Evolutionary conservation across 2,888 invertebrate species (phyloP).

Genomic region (Tridacna crocea): DNA sequence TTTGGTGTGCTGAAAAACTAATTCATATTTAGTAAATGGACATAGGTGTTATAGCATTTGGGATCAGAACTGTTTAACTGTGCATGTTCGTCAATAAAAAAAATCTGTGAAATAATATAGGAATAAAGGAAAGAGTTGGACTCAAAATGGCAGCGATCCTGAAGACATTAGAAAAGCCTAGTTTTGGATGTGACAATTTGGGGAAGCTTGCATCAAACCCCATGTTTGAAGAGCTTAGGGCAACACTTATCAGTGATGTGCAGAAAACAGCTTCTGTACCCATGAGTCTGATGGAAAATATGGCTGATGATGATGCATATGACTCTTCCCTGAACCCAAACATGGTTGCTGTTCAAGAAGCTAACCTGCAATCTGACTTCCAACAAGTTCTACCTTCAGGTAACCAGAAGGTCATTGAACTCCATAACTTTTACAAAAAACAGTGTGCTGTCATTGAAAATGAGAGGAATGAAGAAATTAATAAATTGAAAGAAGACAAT

Average conservation of each 20-base stretch:
- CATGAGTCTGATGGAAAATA: slow-evolving; percentile 37
- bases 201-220: slow-evolving; percentile 72
- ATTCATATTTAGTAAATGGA: too few species aligned
- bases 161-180: slow-evolving; percentile 15
- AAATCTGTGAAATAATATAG: too few species aligned
- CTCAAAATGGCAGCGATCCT: slow-evolving; percentile 49
- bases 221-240: slow-evolving; percentile 77
- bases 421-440: slow-evolving; percentile 75
- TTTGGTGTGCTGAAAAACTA: too few species aligned
- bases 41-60: too few species aligned
- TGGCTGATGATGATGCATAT: slow-evolving; percentile 23
- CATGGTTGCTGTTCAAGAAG: slow-evolving; percentile 77
- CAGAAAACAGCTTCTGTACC: slow-evolving; percentile 54
- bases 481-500: slow-evolving; percentile 61
- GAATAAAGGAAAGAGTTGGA: too few species aligned
- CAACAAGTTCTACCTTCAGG: slow-evolving; percentile 67
- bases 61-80: too few species aligned
- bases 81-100: too few species aligned
- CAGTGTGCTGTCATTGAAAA: slow-evolving; percentile 74
- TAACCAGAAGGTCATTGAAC: slow-evolving; percentile 71
- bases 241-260: slow-evolving; percentile 68
- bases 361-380: slow-evolving; percentile 78
- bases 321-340: slow-evolving; percentile 58
- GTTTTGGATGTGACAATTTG: slow-evolving; percentile 34
- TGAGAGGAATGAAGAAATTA: slow-evolving; percentile 71